Conservation (phyloP, 2,113 vertebrate genomes). For the Uria aalge region DNA sequence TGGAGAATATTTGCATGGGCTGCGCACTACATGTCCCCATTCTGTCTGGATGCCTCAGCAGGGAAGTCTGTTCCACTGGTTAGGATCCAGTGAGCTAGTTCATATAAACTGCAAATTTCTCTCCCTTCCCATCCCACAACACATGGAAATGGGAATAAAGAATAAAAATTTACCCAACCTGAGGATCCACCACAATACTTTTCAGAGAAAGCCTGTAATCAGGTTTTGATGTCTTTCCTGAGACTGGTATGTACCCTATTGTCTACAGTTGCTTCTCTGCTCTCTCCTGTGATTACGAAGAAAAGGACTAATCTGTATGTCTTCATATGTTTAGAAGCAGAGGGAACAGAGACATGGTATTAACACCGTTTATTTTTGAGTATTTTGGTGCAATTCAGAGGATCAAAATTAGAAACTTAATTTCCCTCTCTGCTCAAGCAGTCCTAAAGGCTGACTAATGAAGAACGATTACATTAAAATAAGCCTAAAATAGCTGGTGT, state of each 20-base stretch:
- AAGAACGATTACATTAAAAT: not conserved
- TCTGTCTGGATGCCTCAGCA: not conserved
- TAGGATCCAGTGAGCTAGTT: not conserved
- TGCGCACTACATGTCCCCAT: not conserved
- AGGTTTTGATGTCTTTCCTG: not conserved
- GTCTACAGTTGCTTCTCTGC: not conserved
- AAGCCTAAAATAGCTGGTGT: not conserved
- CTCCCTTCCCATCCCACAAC: not conserved
- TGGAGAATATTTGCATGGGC: not conserved
- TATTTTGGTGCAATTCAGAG: not conserved
- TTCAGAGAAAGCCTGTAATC: not conserved
- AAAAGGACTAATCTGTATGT: not conserved
- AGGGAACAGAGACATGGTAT: not conserved
- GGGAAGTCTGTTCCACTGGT: not conserved
- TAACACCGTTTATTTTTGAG: not conserved
- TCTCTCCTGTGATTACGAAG: not conserved
- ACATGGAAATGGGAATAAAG: not conserved
- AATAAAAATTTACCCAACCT: not conserved
- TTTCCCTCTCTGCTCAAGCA: not conserved
- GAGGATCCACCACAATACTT: not conserved
- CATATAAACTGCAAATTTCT: not conserved
- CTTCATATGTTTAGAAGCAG: not conserved
- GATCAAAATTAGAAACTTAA: not conserved
- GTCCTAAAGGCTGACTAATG: not conserved
- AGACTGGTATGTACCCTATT: accelerated